These are phyloP conservation scores for Okamejei kenojei DNA, from an alignment of 2,797 vertebrate genomes.

Conservation along the genomic window DNA sequence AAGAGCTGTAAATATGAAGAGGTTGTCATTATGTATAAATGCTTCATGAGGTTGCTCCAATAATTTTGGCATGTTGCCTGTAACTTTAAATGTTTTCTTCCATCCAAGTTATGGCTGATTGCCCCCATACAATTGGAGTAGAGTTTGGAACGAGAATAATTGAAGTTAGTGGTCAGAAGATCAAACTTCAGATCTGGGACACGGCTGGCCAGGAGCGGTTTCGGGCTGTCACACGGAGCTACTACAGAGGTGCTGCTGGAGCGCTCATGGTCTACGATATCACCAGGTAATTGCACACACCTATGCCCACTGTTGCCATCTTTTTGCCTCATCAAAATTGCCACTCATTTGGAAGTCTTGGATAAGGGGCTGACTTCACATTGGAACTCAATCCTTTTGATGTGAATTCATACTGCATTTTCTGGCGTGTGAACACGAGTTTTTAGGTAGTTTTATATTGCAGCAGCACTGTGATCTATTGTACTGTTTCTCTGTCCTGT, in stretches of 20 bases:
- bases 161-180: conserved; percentile 98
- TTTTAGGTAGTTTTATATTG: neutral
- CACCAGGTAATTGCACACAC: conserved; percentile 71
- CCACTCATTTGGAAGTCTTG: neutral
- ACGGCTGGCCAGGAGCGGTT: conserved; percentile 97
- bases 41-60: neutral
- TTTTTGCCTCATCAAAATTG: neutral
- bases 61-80: neutral
- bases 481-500: neutral
- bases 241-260: conserved; percentile 96
- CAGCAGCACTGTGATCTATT: neutral
- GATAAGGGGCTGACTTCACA: neutral
- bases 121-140: conserved; percentile 97
- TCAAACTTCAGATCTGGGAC: conserved; percentile 99
- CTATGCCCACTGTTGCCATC: neutral
- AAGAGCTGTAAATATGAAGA: no score
- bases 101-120: conserved; percentile 91
- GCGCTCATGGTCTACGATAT: conserved; percentile 99
- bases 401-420: neutral
- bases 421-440: neutral
- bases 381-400: neutral
- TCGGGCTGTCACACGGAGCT: conserved; percentile 94
- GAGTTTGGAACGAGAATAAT: conserved; percentile 98
- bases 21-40: neutral
- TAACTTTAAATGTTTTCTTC: conserved; percentile 38